Percentiles rank a stretch among this genome's conserved stretches.
These are phyloP conservation scores for Aplodontia rufa DNA, from an alignment of 2,113 vertebrate species.

Conservation along the genomic window DNA sequence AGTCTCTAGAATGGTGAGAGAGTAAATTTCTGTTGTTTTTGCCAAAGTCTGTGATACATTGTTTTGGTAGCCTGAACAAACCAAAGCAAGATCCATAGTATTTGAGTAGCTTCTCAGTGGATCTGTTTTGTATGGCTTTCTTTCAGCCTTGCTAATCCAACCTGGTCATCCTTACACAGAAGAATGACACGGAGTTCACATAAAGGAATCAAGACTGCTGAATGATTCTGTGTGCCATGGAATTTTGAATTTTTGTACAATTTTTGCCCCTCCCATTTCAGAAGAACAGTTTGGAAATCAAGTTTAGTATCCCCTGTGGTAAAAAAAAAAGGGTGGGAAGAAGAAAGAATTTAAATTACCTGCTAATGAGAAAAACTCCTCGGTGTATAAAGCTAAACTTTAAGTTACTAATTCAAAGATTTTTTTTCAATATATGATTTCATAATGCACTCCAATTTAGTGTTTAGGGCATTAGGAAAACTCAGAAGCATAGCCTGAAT, in stretches of 20 bases:
- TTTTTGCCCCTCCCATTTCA: slow-evolving; percentile 52
- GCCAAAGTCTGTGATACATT: not conserved
- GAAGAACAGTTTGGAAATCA: slow-evolving; percentile 55
- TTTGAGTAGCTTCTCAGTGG: not conserved
- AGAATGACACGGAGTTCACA: not conserved
- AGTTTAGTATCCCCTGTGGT: slow-evolving; percentile 54
- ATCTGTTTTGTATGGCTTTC: not conserved
- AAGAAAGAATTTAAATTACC: slow-evolving; percentile 78
- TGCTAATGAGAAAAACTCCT: slow-evolving; percentile 77
- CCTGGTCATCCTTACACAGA: not conserved
- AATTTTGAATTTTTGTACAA: not conserved
- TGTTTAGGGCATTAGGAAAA: slow-evolving; percentile 76
- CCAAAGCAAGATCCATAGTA: not conserved
- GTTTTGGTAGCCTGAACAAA: not conserved
- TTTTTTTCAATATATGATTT: slow-evolving; percentile 76
- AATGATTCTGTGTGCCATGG: not conserved
- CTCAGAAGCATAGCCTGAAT: slow-evolving; percentile 76
- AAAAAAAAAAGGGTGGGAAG: not conserved
- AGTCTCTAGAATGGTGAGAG: not conserved
- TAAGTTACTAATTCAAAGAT: slow-evolving; percentile 73
- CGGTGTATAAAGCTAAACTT: slow-evolving; percentile 76
- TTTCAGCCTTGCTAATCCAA: not conserved
- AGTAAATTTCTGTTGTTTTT: not conserved
- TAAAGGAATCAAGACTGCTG: not conserved
- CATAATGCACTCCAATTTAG: slow-evolving; percentile 70